Percentiles rank a stretch among this genome's conserved stretches.
These are phyloP conservation scores for Podocnemis expansa DNA, from an alignment of 2,113 vertebrate genomes.

Conservation along the genomic window DNA sequence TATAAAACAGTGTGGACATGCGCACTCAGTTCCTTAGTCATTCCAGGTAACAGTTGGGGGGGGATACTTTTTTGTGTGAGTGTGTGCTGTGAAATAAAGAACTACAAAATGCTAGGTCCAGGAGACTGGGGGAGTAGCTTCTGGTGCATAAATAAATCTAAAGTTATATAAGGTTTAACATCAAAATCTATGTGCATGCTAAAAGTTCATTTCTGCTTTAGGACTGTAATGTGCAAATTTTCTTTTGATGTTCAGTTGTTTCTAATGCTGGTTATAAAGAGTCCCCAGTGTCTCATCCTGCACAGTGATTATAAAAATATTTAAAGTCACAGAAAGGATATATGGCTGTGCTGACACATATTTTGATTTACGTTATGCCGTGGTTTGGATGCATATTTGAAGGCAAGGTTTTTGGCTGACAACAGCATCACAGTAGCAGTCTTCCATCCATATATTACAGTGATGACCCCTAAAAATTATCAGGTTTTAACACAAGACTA, in stretches of 20 bases:
- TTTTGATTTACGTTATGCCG: slow-evolving; percentile 69
- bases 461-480: slow-evolving; percentile 64
- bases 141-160: not conserved
- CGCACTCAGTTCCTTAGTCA: not conserved
- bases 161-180: not conserved
- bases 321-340: slow-evolving; percentile 75
- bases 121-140: not conserved
- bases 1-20: not conserved
- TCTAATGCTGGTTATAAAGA: slow-evolving; percentile 48
- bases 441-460: slow-evolving; percentile 65
- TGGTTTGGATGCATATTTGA: slow-evolving; percentile 68
- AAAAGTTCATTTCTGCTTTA: not conserved
- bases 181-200: not conserved
- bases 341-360: slow-evolving; percentile 55
- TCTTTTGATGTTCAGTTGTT: slow-evolving; percentile 24
- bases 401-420: slow-evolving; percentile 74
- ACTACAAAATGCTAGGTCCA: not conserved
- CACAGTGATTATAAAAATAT: slow-evolving; percentile 75
- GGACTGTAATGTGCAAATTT: not conserved
- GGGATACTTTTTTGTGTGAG: not conserved
- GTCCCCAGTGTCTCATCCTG: slow-evolving; percentile 30
- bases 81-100: not conserved
- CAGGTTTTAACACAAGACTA: slow-evolving; percentile 46
- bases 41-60: not conserved
- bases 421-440: slow-evolving; percentile 66